Conservation (phyloP, 2,888 invertebrate genomes). For the Heliconius aoede region DNA sequence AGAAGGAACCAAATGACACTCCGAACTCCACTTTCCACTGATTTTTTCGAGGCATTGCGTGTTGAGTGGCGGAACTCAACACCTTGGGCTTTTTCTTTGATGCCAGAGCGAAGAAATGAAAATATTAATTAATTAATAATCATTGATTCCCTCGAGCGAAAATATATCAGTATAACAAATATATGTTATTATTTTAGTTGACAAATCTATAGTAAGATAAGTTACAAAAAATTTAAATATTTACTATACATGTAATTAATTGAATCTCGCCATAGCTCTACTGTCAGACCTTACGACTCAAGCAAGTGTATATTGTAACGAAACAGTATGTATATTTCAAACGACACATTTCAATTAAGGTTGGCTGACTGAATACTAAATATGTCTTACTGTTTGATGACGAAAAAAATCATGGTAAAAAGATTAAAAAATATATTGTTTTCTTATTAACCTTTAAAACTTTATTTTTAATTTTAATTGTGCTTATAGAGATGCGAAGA, state of each 20-base stretch:
- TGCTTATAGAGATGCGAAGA: too few relatives aligned
- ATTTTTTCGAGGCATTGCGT: too few relatives aligned
- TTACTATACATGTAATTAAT: not conserved
- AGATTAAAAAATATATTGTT: not conserved
- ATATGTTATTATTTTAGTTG: not conserved
- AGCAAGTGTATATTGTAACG: not conserved
- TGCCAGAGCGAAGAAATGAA: too few relatives aligned
- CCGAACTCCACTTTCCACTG: too few relatives aligned
- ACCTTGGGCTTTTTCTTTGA: too few relatives aligned
- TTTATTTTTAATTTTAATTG: too few relatives aligned
- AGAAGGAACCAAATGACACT: too few relatives aligned
- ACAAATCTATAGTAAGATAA: not conserved
- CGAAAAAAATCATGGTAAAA: not conserved
- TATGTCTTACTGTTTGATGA: not conserved
- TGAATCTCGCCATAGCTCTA: not conserved
- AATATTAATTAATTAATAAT: too few relatives aligned
- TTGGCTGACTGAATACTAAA: not conserved
- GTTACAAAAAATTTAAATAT: not conserved
- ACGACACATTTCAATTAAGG: slow-evolving; percentile 19
- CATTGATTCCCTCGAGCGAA: too few relatives aligned
- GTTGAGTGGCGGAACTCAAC: too few relatives aligned
- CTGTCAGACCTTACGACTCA: not conserved
- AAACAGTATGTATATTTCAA: slow-evolving; percentile 13
- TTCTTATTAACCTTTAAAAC: not conserved
- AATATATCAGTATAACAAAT: too few relatives aligned